These are phyloP conservation scores for Dicentrarchus labrax DNA, from an alignment of 2,113 vertebrate species.

Conservation along the genomic window DNA sequence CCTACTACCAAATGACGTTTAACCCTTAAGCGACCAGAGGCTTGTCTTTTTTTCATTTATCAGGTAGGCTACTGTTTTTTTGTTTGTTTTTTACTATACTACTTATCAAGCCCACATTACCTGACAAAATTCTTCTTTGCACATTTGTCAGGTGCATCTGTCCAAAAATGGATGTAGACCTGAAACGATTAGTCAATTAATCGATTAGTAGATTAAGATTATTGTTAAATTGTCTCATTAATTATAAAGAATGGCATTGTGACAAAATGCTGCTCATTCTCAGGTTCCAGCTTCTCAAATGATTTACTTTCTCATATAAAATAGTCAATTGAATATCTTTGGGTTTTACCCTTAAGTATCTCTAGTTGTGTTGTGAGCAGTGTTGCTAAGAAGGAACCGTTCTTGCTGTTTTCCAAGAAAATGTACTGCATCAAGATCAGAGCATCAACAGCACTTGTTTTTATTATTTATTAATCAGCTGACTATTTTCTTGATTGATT, in stretches of 20 bases:
- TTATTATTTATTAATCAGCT: no score
- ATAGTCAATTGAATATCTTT: neutral
- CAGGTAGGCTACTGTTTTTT: neutral
- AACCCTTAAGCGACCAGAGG: conserved; percentile 72
- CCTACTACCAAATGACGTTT: conserved; percentile 75
- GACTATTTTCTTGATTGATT: no score
- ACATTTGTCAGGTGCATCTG: neutral
- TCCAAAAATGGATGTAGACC: neutral
- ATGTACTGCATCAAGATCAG: no score
- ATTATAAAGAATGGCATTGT: neutral
- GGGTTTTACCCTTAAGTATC: neutral
- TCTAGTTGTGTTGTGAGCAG: no score
- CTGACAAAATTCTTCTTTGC: neutral
- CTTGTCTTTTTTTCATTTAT: neutral
- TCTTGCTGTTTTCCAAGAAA: no score
- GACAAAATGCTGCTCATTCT: neutral
- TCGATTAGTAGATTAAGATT: no score
- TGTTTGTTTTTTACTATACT: neutral
- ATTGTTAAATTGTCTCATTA: no score
- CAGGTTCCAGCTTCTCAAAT: neutral
- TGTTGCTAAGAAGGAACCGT: no score
- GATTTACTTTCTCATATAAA: neutral
- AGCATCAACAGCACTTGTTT: no score
- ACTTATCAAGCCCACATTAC: neutral
- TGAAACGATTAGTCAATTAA: neutral